These are phyloP conservation scores for Sycophaga agraensis DNA, from an alignment of 1,140 invertebrate genomes.

Conservation along the genomic window DNA sequence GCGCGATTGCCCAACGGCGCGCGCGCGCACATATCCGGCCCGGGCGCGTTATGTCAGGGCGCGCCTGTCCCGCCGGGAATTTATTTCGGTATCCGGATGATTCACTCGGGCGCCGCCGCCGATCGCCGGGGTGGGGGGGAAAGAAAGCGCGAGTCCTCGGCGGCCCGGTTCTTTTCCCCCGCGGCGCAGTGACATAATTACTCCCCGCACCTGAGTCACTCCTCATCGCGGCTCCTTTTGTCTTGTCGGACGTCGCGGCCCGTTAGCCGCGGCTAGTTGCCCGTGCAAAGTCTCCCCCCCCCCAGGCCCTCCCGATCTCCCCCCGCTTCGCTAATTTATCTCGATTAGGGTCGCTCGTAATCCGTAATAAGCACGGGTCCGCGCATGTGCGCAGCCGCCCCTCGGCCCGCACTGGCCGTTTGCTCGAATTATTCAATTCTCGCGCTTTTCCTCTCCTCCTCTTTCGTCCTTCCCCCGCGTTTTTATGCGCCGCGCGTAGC, in stretches of 20 bases:
- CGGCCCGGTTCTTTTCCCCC: no score
- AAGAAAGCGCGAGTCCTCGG: neutral
- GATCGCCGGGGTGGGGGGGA: neutral
- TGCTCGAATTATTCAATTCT: conserved; percentile 5
- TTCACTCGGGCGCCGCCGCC: neutral
- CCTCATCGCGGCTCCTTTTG: conserved; percentile 25
- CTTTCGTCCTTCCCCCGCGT: neutral
- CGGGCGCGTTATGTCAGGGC: conserved; percentile 24
- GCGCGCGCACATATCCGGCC: conserved; percentile 14
- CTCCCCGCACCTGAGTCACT: conserved; percentile 42
- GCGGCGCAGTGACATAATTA: conserved; percentile 51
- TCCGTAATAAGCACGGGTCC: neutral
- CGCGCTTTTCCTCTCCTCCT: neutral
- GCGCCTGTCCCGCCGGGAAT: no score
- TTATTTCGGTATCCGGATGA: no score
- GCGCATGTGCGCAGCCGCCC: neutral
- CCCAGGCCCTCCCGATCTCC: neutral
- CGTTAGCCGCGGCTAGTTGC: conserved; percentile 4
- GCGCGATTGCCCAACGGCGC: conserved; percentile 10
- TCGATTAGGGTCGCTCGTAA: conserved; percentile 11
- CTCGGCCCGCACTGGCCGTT: neutral
- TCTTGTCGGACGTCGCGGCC: no score
- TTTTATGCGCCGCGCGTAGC: neutral
- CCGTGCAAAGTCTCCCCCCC: conserved; percentile 2
- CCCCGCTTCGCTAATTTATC: conserved; percentile 2